These are phyloP conservation scores for Elysia crispata DNA, from an alignment of 2,888 invertebrate genomes.

Conservation along the genomic window DNA sequence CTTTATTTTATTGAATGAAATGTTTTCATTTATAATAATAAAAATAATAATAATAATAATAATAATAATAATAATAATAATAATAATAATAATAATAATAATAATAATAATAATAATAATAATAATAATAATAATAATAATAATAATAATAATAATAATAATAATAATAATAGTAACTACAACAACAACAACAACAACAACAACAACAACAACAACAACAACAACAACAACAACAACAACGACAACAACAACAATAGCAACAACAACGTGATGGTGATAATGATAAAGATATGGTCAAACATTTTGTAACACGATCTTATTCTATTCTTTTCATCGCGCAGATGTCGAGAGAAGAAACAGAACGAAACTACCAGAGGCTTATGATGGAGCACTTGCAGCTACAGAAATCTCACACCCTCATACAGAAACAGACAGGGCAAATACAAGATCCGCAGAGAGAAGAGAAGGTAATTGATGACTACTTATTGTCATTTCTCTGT, in stretches of 20 bases:
- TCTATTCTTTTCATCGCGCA: conserved; percentile 41
- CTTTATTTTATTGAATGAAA: too few relatives aligned
- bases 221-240: not conserved
- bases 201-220: not conserved
- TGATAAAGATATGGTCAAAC: not conserved
- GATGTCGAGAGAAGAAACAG: conserved; percentile 67
- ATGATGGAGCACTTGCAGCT: conserved; percentile 71
- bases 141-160: not conserved
- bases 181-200: not conserved
- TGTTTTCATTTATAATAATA: too few relatives aligned
- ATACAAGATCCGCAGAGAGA: conserved; percentile 68
- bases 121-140: not conserved
- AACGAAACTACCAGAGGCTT: conserved; percentile 69
- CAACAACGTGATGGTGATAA: not conserved
- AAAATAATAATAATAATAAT: too few relatives aligned
- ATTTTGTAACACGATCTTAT: not conserved
- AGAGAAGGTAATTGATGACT: conserved; percentile 58
- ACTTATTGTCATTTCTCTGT: too few relatives aligned
- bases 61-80: too few relatives aligned
- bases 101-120: not conserved
- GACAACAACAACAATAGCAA: not conserved
- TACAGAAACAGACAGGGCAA: conserved; percentile 64
- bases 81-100: too few relatives aligned
- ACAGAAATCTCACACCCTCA: conserved; percentile 67
- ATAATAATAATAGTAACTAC: not conserved